Evolutionary conservation across 2,888 invertebrate genomes (phyloP).

Genomic region (Poecilobothrus nobilitatus): DNA sequence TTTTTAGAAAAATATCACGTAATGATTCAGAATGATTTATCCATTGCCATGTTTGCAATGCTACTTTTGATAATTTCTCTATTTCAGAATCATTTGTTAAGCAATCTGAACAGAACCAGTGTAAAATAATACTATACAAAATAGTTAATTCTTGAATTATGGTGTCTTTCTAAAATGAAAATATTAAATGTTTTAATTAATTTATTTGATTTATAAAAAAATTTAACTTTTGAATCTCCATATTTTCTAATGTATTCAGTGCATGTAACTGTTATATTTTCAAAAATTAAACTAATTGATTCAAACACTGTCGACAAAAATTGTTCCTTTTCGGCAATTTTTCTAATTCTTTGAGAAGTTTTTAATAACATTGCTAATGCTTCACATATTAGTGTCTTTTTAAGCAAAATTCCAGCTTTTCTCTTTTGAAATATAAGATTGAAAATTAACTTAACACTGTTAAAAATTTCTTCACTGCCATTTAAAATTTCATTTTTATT

Average conservation of each 20-base stretch:
- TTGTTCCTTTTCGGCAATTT: slow-evolving; percentile 27
- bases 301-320: slow-evolving; percentile 30
- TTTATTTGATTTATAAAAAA: neutral
- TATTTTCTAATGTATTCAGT: slow-evolving; percentile 34
- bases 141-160: slow-evolving; percentile 33
- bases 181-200: too few relatives aligned
- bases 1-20: slow-evolving; percentile 29
- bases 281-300: slow-evolving; percentile 32
- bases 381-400: slow-evolving; percentile 26
- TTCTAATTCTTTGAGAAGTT: slow-evolving; percentile 28
- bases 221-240: slow-evolving; percentile 31
- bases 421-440: neutral
- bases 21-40: slow-evolving; percentile 33
- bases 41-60: slow-evolving; percentile 39
- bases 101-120: slow-evolving; percentile 34
- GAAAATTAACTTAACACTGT: neutral
- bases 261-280: slow-evolving; percentile 30
- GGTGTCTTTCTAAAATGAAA: slow-evolving; percentile 24
- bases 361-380: slow-evolving; percentile 34
- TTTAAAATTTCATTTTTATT: neutral
- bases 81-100: slow-evolving; percentile 26
- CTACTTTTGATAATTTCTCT: slow-evolving; percentile 26
- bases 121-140: slow-evolving; percentile 31
- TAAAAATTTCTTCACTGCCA: neutral
- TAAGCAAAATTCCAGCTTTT: neutral